These are phyloP conservation scores for Lampris megalopsis DNA, from an alignment of 2,113 vertebrate genomes.

Conservation along the genomic window DNA sequence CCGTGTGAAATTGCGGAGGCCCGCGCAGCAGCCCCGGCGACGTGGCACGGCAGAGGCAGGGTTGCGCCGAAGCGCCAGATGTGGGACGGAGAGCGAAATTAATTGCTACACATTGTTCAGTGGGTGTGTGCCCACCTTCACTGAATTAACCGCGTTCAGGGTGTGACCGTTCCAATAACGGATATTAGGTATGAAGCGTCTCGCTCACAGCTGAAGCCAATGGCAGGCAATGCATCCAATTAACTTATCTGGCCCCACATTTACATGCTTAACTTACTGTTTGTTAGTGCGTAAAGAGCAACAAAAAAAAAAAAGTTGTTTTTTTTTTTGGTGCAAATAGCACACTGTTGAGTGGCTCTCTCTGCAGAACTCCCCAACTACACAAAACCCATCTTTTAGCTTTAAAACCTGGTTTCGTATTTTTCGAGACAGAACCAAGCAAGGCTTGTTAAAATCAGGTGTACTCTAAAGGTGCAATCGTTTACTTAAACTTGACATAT, in stretches of 20 bases:
- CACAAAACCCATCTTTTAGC: background rate
- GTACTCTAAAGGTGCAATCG: slow-evolving; percentile 1
- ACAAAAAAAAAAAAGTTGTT: slow-evolving; percentile 17
- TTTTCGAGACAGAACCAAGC: slow-evolving; percentile 10
- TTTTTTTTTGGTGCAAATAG: background rate
- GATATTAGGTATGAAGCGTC: slow-evolving; percentile 73
- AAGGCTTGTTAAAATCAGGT: background rate
- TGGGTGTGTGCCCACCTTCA: slow-evolving; percentile 81
- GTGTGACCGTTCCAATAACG: slow-evolving; percentile 73
- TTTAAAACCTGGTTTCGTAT: background rate
- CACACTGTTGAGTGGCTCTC: slow-evolving; percentile 13
- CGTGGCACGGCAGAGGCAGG: slow-evolving; percentile 64
- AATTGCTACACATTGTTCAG: slow-evolving; percentile 85
- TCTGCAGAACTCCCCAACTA: background rate
- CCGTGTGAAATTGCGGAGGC: slow-evolving; percentile 79
- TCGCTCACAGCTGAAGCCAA: slow-evolving; percentile 80
- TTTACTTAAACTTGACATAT: slow-evolving; percentile 43
- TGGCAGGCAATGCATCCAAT: slow-evolving; percentile 71
- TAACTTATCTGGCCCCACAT: slow-evolving; percentile 70
- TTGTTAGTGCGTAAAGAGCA: slow-evolving; percentile 60
- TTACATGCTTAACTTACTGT: slow-evolving; percentile 76
- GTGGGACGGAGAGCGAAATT: slow-evolving; percentile 81
- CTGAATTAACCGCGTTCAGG: slow-evolving; percentile 77
- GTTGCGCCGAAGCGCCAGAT: slow-evolving; percentile 78
- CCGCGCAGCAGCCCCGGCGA: slow-evolving; percentile 59